These are phyloP conservation scores for Adoxophyes honmai DNA, from an alignment of 1,140 invertebrate genomes.

Conservation along the genomic window DNA sequence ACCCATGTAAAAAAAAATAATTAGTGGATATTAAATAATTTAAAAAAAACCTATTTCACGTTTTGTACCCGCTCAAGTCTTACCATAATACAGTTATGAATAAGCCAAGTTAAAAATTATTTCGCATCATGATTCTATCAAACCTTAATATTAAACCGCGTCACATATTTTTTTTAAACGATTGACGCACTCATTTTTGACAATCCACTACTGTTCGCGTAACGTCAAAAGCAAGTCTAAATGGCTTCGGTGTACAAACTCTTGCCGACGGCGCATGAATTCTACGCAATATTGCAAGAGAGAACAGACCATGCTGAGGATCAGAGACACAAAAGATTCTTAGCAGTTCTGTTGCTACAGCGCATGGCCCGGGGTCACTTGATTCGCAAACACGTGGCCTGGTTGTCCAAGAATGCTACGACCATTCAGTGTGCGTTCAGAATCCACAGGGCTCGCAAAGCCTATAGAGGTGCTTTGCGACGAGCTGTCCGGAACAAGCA, in stretches of 20 bases:
- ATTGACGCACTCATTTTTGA: too few relatives aligned
- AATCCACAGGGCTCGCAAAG: conserved; percentile 45
- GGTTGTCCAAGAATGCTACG: conserved; percentile 54
- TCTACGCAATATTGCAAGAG: conserved; percentile 49
- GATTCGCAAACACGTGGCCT: conserved; percentile 58
- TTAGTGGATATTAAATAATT: too few relatives aligned
- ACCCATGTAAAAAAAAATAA: too few relatives aligned
- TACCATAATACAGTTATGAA: too few relatives aligned
- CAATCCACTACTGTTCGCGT: too few relatives aligned
- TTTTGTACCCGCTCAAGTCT: too few relatives aligned
- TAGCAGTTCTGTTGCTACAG: conserved; percentile 50
- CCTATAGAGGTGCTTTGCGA: conserved; percentile 46
- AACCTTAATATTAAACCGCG: too few relatives aligned
- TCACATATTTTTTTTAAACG: too few relatives aligned
- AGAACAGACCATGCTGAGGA: conserved; percentile 42
- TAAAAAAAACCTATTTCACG: too few relatives aligned
- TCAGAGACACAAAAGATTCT: conserved; percentile 38
- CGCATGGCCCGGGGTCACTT: conserved; percentile 55
- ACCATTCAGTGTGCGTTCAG: conserved; percentile 66
- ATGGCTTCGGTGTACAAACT: conserved; percentile 56
- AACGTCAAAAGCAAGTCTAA: conserved; percentile 2
- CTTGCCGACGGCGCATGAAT: conserved; percentile 42
- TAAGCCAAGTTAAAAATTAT: too few relatives aligned
- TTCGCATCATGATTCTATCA: too few relatives aligned
- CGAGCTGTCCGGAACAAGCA: conserved; percentile 53